These are phyloP conservation scores for Eurystomus gularis DNA, from an alignment of 2,113 vertebrate species.

Conservation along the genomic window DNA sequence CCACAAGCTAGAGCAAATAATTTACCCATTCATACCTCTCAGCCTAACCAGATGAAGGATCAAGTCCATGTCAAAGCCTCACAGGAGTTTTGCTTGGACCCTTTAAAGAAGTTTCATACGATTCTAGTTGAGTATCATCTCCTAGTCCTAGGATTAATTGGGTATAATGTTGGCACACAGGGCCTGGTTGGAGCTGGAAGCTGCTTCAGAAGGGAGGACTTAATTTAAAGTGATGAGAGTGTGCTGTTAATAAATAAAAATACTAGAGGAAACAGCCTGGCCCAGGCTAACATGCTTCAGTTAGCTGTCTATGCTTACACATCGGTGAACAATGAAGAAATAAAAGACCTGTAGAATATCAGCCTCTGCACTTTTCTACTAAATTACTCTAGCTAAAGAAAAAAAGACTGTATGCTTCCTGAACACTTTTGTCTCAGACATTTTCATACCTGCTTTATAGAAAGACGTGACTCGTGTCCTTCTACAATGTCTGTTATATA, in stretches of 20 bases:
- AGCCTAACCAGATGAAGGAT: neutral
- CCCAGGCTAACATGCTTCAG: neutral
- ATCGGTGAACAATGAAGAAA: neutral
- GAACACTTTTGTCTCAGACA: neutral
- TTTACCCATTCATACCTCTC: neutral
- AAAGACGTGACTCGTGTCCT: neutral
- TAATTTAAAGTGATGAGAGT: neutral
- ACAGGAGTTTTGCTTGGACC: accelerated
- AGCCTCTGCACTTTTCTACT: neutral
- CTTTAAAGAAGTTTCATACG: neutral
- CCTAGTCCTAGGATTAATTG: neutral
- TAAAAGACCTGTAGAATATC: neutral
- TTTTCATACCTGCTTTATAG: neutral
- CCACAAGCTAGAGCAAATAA: neutral
- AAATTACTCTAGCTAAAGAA: neutral
- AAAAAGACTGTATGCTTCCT: neutral
- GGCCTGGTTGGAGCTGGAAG: neutral
- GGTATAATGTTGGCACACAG: neutral
- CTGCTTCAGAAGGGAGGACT: neutral
- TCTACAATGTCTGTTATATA: neutral
- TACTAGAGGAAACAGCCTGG: neutral
- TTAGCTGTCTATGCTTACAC: neutral
- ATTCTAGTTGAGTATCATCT: neutral
- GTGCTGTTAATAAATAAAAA: neutral
- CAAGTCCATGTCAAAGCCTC: neutral